phyloP scores from a whole-genome alignment of 1,140 invertebrate species.

The Zaprionus ghesquierei region DNA sequence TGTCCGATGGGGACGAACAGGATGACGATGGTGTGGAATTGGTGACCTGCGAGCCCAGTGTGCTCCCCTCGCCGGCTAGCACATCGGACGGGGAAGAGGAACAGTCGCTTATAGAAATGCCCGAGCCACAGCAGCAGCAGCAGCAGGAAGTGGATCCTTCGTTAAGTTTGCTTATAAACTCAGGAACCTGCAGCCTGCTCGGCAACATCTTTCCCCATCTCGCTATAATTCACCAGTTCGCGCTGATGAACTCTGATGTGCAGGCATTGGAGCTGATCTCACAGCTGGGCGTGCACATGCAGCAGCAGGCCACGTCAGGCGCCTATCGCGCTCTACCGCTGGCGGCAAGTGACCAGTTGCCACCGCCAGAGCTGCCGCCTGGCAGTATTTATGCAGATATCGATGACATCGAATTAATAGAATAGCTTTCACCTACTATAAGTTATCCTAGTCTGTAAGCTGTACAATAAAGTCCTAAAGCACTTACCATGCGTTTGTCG shows the following conservation, averaged over 20 bases:
- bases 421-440: conserved; percentile 43
- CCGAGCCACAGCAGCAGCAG: not conserved
- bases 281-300: conserved; percentile 76
- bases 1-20: conserved; percentile 58
- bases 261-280: conserved; percentile 75
- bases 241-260: conserved; percentile 72
- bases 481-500: conserved; percentile 68
- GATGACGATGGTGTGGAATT: conserved; percentile 62
- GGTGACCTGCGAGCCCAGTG: conserved; percentile 60
- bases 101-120: not conserved
- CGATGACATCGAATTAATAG: conserved; percentile 77
- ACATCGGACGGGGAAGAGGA: conserved; percentile 29
- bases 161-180: conserved; percentile 50
- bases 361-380: conserved; percentile 42
- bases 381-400: conserved; percentile 72
- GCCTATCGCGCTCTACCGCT: conserved; percentile 60
- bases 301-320: conserved; percentile 66
- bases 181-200: conserved; percentile 62
- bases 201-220: conserved; percentile 73
- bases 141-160: conserved; percentile 4
- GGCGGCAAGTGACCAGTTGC: conserved; percentile 28
- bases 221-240: conserved; percentile 76
- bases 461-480: conserved; percentile 7
- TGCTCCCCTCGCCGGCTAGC: conserved; percentile 45
- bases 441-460: conserved; percentile 20